Conservation (phyloP, 1,140 invertebrate species). For the Cydia amplana region DNA sequence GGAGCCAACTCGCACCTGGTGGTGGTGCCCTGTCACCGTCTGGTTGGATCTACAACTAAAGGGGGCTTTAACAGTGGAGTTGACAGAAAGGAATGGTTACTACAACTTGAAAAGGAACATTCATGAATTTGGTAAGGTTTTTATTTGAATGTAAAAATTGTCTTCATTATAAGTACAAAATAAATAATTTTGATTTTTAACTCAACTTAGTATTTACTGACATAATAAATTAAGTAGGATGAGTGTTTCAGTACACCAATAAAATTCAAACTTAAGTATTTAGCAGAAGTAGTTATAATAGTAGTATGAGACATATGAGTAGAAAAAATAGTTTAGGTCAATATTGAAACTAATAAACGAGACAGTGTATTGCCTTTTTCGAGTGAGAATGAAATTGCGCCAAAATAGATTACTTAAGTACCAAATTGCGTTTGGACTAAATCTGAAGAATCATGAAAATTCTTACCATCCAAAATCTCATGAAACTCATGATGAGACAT, state of each 20-base stretch:
- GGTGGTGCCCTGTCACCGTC: conserved; percentile 69
- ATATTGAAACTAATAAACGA: too few relatives aligned
- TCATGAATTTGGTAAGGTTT: conserved; percentile 19
- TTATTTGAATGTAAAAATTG: background rate
- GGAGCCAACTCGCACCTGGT: conserved; percentile 69
- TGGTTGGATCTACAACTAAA: conserved; percentile 57
- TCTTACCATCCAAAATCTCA: too few relatives aligned
- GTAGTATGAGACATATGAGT: too few relatives aligned
- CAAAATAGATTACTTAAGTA: too few relatives aligned
- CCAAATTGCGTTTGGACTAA: too few relatives aligned
- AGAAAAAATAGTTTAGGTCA: too few relatives aligned
- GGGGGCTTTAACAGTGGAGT: conserved; percentile 69
- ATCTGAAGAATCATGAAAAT: too few relatives aligned
- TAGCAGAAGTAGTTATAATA: too few relatives aligned
- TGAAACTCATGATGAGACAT: too few relatives aligned
- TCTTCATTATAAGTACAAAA: conserved; percentile 1
- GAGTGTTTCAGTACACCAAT: background rate
- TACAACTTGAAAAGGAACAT: conserved; percentile 66
- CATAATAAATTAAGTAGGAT: background rate
- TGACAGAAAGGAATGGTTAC: conserved; percentile 66
- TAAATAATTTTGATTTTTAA: background rate
- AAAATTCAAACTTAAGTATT: too few relatives aligned
- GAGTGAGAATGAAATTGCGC: too few relatives aligned
- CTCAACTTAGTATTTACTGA: background rate
- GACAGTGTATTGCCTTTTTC: too few relatives aligned